phyloP scores from a whole-genome alignment of 2,797 vertebrate genomes.

The Huso huso region DNA sequence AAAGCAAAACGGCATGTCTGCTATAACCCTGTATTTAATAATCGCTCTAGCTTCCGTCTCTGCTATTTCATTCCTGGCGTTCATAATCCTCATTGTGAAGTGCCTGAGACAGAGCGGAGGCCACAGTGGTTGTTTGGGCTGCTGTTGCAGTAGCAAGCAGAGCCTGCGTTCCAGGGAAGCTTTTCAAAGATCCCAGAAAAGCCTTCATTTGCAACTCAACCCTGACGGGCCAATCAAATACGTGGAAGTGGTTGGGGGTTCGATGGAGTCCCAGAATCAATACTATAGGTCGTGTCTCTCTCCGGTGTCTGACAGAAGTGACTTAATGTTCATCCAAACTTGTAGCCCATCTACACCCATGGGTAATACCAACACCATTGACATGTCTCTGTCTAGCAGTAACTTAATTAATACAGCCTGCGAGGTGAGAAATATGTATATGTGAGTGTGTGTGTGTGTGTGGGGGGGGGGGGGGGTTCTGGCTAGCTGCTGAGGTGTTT shows the following conservation, averaged over 20 bases:
- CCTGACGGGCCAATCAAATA: conserved; percentile 91
- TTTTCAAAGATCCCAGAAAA: conserved; percentile 76
- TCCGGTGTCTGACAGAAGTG: conserved; percentile 77
- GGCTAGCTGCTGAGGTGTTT: conserved; percentile 14
- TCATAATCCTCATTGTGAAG: conserved; percentile 71
- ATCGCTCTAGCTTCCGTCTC: conserved; percentile 80
- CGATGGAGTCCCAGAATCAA: conserved; percentile 74
- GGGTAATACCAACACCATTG: conserved; percentile 70
- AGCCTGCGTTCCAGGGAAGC: conserved; percentile 58
- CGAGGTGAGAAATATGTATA: conserved; percentile 58
- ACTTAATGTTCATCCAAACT: conserved; percentile 83
- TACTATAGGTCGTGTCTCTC: conserved; percentile 87
- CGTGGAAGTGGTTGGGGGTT: conserved; percentile 88
- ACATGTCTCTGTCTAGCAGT: conserved; percentile 70
- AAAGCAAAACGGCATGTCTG: conserved; percentile 61
- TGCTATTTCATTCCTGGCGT: conserved; percentile 74
- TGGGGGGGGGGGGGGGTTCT: conserved; percentile 21
- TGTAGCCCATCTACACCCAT: conserved; percentile 62
- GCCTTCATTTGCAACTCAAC: conserved; percentile 80
- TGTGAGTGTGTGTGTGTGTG: conserved; percentile 8
- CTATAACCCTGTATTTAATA: conserved; percentile 85
- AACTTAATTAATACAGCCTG: conserved; percentile 63
- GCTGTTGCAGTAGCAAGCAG: conserved; percentile 33
- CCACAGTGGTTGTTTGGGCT: conserved; percentile 56
- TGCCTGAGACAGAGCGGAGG: conserved; percentile 65